Conservation (phyloP, 1,140 invertebrate genomes). For the Lasaia peninsularis region DNA sequence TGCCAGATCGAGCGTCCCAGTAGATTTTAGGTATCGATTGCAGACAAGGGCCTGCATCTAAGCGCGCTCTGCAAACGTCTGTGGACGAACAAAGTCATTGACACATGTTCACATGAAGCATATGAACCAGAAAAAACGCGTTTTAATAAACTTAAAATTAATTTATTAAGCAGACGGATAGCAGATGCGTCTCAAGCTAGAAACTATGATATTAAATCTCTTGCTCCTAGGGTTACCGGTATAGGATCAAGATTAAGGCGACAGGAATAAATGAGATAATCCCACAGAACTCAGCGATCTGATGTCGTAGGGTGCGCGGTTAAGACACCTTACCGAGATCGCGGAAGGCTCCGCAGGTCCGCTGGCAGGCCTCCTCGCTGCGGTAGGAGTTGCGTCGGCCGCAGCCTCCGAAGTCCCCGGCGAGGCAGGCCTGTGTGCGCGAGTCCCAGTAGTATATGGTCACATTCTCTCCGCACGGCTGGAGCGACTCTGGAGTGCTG, state of each 20-base stretch:
- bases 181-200: too few relatives aligned
- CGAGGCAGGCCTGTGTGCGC: slow-evolving; percentile 78
- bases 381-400: slow-evolving; percentile 88
- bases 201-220: too few relatives aligned
- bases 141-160: too few relatives aligned
- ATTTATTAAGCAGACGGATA: too few relatives aligned
- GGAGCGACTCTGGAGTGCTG: slow-evolving; percentile 39
- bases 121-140: not conserved
- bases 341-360: slow-evolving; percentile 85
- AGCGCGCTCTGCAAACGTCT: slow-evolving; percentile 82
- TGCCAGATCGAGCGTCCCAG: slow-evolving; percentile 79
- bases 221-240: too few relatives aligned
- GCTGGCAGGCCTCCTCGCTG: slow-evolving; percentile 88
- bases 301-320: too few relatives aligned
- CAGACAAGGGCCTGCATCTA: slow-evolving; percentile 84
- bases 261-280: not conserved
- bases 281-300: too few relatives aligned
- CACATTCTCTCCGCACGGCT: slow-evolving; percentile 82
- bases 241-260: too few relatives aligned
- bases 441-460: slow-evolving; percentile 87
- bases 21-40: slow-evolving; percentile 82
- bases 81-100: not conserved
- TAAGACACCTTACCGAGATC: slow-evolving; percentile 85
- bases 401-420: slow-evolving; percentile 87
- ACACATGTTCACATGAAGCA: too few relatives aligned